These are phyloP conservation scores for Mesodorylaimus sp. DNA, from an alignment of 2,888 invertebrate species.

Conservation along the genomic window DNA sequence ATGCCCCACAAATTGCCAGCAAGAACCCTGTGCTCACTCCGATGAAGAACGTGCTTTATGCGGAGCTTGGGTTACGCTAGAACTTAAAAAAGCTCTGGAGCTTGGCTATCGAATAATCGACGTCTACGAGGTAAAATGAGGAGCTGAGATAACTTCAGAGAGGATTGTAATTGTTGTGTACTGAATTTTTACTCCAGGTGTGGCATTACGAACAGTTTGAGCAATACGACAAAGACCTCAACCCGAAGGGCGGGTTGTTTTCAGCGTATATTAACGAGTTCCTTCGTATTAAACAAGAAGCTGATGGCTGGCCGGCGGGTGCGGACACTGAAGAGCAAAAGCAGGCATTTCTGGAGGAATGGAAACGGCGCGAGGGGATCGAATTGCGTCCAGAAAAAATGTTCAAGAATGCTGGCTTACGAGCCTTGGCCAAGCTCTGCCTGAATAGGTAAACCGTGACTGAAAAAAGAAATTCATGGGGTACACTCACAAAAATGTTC, in stretches of 20 bases:
- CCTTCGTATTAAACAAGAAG: constrained; percentile 20
- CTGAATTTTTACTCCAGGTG: constrained; percentile 12
- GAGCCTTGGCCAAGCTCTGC: constrained; percentile 7
- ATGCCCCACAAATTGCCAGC: too few relatives aligned
- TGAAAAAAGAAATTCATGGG: neutral
- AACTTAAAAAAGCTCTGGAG: constrained; percentile 17
- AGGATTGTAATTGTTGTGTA: neutral
- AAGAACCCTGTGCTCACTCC: constrained; percentile 17
- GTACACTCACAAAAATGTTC: neutral
- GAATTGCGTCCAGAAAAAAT: neutral
- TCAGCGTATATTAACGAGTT: constrained; percentile 18
- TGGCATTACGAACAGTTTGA: constrained; percentile 17
- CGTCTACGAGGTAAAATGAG: too few relatives aligned
- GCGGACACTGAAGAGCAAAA: neutral
- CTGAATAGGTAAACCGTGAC: constrained; percentile 11
- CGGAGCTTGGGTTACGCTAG: constrained; percentile 21
- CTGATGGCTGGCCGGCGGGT: constrained; percentile 5
- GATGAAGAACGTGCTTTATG: constrained; percentile 17
- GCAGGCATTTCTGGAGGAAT: neutral
- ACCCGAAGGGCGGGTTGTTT: constrained; percentile 17
- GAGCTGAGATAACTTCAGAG: too few relatives aligned
- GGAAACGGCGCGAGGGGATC: neutral
- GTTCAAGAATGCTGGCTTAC: neutral
- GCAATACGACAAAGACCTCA: neutral
- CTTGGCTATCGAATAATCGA: constrained; percentile 16